These are phyloP conservation scores for Sitophilus oryzae DNA, from an alignment of 1,140 invertebrate species.

Conservation along the genomic window DNA sequence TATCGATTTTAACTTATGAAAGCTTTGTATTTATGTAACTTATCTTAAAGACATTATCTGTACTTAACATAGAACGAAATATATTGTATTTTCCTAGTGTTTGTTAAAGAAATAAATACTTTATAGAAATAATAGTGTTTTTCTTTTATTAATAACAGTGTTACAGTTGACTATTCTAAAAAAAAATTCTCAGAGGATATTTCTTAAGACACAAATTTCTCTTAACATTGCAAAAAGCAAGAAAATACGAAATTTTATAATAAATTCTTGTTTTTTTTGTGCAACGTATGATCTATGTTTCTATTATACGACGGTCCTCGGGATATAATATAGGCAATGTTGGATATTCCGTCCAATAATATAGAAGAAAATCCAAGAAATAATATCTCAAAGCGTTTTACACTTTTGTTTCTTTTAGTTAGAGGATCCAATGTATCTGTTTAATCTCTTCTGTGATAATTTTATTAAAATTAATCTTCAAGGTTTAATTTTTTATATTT, in stretches of 20 bases:
- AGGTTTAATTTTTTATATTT: constrained; percentile 10
- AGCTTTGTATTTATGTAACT: constrained; percentile 29
- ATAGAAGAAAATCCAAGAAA: constrained; percentile 23
- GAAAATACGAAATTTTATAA: too few relatives aligned
- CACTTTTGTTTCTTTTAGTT: constrained; percentile 24
- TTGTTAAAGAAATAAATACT: constrained; percentile 38
- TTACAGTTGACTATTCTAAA: not conserved
- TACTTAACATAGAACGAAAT: constrained; percentile 33
- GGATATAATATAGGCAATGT: constrained; percentile 4
- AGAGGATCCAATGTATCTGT: constrained; percentile 26
- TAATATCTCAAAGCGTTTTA: constrained; percentile 2
- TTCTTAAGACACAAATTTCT: too few relatives aligned
- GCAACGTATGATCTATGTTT: too few relatives aligned
- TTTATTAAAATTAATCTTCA: constrained; percentile 28
- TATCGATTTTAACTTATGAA: constrained; percentile 31
- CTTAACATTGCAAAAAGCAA: too few relatives aligned
- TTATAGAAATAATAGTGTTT: constrained; percentile 1
- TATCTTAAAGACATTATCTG: constrained; percentile 23
- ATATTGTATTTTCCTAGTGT: constrained; percentile 35
- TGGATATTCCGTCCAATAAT: constrained; percentile 25
- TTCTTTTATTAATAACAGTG: not conserved
- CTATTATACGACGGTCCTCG: not conserved
- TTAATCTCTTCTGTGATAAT: constrained; percentile 40
- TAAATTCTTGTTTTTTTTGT: too few relatives aligned
- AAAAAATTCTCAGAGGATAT: too few relatives aligned